Percentiles rank a stretch among this genome's conserved stretches.
phyloP scores from a whole-genome alignment of 2,797 vertebrate species.

The Sternotherus odoratus region DNA sequence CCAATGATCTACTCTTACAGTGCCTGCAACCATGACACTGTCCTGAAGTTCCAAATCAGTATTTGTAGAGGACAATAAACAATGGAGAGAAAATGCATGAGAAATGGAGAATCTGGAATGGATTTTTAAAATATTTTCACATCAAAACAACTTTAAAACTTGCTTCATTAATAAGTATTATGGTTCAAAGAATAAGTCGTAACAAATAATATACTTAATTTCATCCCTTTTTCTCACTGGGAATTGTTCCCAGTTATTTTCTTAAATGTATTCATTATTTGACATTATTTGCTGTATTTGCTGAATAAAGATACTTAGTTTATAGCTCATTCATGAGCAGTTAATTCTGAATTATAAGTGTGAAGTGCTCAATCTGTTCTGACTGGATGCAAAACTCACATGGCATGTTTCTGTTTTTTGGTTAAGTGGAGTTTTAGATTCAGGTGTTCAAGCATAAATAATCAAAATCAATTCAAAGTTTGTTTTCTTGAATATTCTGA shows the following conservation, averaged over 20 bases:
- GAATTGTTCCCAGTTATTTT: neutral
- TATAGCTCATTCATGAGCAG: neutral
- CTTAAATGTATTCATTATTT: neutral
- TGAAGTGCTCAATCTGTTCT: neutral
- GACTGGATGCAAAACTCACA: neutral
- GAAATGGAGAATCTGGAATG: neutral
- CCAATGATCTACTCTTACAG: neutral
- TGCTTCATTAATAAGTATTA: neutral
- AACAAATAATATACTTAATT: neutral
- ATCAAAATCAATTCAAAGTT: too few species aligned
- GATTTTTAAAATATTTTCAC: neutral
- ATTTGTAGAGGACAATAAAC: accelerated
- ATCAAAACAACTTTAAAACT: neutral
- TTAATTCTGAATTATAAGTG: neutral
- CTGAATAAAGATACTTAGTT: neutral
- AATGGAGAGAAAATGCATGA: neutral
- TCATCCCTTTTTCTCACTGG: neutral
- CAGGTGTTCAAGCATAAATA: too few species aligned
- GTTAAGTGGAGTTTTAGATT: neutral
- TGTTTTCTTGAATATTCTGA: too few species aligned
- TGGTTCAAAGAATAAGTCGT: neutral
- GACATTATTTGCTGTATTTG: neutral
- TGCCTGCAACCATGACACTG: accelerated
- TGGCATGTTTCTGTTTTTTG: neutral
- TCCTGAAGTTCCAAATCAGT: neutral